Evolutionary conservation across 2,888 invertebrate species (phyloP).

Genomic region (Melanophora roralis): DNA sequence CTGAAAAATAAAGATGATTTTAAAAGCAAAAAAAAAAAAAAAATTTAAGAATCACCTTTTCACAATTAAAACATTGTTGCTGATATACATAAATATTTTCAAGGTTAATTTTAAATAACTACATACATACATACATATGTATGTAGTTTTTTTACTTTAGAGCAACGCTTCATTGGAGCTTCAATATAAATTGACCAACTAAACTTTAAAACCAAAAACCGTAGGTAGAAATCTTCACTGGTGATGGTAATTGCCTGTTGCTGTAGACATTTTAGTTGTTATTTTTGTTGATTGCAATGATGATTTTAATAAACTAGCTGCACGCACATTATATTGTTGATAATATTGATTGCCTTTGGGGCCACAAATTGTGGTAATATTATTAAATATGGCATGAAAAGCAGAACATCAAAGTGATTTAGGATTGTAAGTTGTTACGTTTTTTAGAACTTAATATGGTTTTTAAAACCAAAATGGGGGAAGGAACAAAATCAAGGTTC

Average conservation of each 20-base stretch:
- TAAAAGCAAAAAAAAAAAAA: no score
- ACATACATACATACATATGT: no score
- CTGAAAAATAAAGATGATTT: not conserved
- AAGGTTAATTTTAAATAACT: conserved; percentile 56
- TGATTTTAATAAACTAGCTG: conserved; percentile 69
- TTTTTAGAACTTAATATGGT: no score
- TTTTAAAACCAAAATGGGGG: no score
- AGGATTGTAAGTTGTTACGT: not conserved
- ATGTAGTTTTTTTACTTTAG: not conserved
- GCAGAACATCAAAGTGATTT: not conserved
- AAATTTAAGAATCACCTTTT: conserved; percentile 29
- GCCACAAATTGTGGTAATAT: conserved; percentile 47
- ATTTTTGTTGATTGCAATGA: conserved; percentile 16
- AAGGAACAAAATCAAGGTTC: no score
- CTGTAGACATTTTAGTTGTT: not conserved
- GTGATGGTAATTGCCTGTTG: conserved; percentile 5
- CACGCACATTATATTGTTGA: conserved; percentile 69
- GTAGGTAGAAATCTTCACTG: not conserved
- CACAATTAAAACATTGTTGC: conserved; percentile 49
- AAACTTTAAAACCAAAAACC: not conserved
- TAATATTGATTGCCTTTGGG: conserved; percentile 57
- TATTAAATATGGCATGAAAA: conserved; percentile 42
- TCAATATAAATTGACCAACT: conserved; percentile 18
- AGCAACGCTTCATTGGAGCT: not conserved
- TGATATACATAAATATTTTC: conserved; percentile 53